Evolutionary conservation across 2,888 invertebrate species (phyloP), one percentile per base, ranked within the genome.

Genomic region (Alloscopus bannaensis): DNA sequence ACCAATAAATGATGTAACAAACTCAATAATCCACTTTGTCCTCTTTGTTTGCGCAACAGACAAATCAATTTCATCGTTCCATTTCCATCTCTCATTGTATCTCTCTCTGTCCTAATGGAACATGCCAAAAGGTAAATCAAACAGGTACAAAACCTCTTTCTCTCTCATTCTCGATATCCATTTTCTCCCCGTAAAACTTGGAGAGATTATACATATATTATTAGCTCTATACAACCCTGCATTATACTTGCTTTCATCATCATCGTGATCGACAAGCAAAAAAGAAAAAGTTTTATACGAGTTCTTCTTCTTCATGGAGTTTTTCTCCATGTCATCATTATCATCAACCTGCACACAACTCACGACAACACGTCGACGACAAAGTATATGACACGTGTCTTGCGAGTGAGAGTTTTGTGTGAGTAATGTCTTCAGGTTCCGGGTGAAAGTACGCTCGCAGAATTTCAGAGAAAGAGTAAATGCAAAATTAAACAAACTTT

Each of bases 161-260:
- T 8, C 36, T 36, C 13, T 6, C 13, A 8, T 6, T 6, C 36
- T 36, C 6, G 36, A 36, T 8, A 36, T 6, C 36, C 36, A 8
- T 13, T 36, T 36, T 36, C 13, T 36, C 36, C 6, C 36, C 6
- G 13, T 6, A 36, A 36, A 36, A 6, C 36, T 8, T 8, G 6
- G 13, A 36, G 6, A 36, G 36, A 36, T 36, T 36, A 36, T 36
- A 36, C 13, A 36, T 8, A 36, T 36, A 6, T 13, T 36, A 36
- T 36, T 36, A 36, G 8, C 64, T 82, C 83, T 36, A 36, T 36
- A 36, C 36, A 36, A 36, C 13, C 36, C 36, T 6, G 36, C 36
- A 36, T 36, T 13, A 6, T 36, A 8, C 36, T 36, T 13, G 13
- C 6, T 8, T 36, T 8, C 6, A 36, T 13, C 8, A 36, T 8